phyloP scores from a whole-genome alignment of 2,797 vertebrate species.

The Psittacula derbiana region DNA sequence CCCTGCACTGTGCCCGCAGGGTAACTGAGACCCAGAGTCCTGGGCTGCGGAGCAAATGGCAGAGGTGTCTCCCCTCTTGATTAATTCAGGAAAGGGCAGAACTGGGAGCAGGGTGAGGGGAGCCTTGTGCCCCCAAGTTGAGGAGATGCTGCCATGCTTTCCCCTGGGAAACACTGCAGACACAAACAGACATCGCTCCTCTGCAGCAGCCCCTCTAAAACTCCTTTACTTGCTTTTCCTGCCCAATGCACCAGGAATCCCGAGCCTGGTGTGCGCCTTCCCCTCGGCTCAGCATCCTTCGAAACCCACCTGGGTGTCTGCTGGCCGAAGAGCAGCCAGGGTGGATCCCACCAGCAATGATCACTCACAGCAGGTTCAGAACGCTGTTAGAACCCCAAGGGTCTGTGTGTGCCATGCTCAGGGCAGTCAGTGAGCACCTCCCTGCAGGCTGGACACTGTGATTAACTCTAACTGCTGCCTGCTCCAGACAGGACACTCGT shows the following conservation, averaged over 20 bases:
- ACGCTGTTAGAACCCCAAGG: not conserved
- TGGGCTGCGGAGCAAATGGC: not conserved
- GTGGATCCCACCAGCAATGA: too few relatives aligned
- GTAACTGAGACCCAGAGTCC: fast-evolving
- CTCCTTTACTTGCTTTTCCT: not conserved
- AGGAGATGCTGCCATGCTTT: not conserved
- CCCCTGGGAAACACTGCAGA: fast-evolving
- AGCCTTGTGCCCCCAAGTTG: too few relatives aligned
- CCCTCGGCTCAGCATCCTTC: not conserved
- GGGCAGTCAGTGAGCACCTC: not conserved
- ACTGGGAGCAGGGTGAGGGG: not conserved
- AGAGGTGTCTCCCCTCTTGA: not conserved
- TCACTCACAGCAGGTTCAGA: not conserved
- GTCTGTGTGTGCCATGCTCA: not conserved
- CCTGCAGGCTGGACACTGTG: not conserved
- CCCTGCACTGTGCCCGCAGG: not conserved
- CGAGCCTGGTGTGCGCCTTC: fast-evolving
- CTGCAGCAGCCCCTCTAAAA: fast-evolving
- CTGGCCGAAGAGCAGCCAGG: too few relatives aligned
- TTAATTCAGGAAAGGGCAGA: not conserved
- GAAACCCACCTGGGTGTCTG: fast-evolving
- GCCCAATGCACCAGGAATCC: not conserved
- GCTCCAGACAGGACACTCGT: not conserved
- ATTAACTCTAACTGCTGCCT: not conserved
- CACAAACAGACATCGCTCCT: fast-evolving